phyloP scores from a whole-genome alignment of 2,797 vertebrate genomes.

The Enteromius anoplus region DNA sequence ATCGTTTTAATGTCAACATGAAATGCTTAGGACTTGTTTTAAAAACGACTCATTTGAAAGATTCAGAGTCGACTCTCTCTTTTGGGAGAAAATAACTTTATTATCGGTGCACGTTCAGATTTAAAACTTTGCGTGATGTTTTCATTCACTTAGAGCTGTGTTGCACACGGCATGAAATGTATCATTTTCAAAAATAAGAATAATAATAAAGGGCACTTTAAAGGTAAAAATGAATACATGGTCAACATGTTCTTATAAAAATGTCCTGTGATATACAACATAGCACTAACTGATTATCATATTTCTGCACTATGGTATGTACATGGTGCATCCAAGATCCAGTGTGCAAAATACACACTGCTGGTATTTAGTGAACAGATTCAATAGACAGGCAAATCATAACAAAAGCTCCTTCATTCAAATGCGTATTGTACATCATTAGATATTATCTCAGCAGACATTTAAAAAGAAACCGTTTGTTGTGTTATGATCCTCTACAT shows the following conservation, averaged over 20 bases:
- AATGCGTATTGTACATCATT: not conserved
- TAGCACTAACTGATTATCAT: not conserved
- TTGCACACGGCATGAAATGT: too few relatives aligned
- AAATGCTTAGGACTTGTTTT: too few relatives aligned
- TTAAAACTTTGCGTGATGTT: too few relatives aligned
- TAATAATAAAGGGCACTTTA: too few relatives aligned
- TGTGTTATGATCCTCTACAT: conserved; percentile 8
- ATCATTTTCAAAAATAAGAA: too few relatives aligned
- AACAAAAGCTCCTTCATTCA: not conserved
- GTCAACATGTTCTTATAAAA: not conserved
- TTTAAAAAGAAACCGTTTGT: not conserved
- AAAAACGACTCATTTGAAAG: too few relatives aligned
- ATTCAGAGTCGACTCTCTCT: too few relatives aligned
- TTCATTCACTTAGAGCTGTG: too few relatives aligned
- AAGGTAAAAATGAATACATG: not conserved
- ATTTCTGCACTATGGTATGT: not conserved
- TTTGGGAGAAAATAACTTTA: too few relatives aligned
- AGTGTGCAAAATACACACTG: not conserved
- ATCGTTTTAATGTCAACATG: too few relatives aligned
- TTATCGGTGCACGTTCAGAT: too few relatives aligned
- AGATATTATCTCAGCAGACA: not conserved
- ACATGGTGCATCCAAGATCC: not conserved
- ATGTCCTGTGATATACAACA: not conserved
- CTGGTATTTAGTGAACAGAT: not conserved
- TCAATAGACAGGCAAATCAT: not conserved